Conservation (phyloP, 1,140 invertebrate genomes). For the Meloidogyne exigua region DNA sequence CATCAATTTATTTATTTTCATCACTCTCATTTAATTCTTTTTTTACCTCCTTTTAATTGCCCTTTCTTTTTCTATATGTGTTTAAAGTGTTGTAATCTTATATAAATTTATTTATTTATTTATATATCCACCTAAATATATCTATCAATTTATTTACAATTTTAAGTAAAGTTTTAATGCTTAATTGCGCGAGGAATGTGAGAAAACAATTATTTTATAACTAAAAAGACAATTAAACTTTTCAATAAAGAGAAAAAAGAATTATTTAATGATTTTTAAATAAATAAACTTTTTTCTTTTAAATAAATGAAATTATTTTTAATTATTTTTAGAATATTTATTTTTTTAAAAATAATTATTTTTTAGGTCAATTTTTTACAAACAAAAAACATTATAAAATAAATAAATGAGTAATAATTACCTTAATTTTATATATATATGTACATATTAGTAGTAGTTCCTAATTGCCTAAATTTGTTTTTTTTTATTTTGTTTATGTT, state of each 20-base stretch:
- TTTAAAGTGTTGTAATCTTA: not conserved
- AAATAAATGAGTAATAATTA: not conserved
- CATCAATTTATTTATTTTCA: not conserved
- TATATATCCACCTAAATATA: not conserved
- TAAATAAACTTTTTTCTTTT: not conserved
- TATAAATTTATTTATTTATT: not conserved
- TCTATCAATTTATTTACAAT: not conserved
- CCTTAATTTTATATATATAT: no score
- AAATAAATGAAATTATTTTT: no score
- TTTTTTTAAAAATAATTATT: no score
- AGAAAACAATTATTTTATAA: not conserved
- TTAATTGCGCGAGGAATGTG: not conserved
- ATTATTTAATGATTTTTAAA: not conserved
- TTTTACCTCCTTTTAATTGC: not conserved
- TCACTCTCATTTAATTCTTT: no score
- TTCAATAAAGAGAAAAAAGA: not conserved
- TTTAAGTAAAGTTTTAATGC: not conserved
- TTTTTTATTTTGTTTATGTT: conserved; percentile 5
- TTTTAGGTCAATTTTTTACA: no score
- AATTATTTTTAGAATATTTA: no score
- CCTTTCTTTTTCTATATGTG: not conserved
- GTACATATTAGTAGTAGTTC: not conserved
- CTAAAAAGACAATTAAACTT: not conserved
- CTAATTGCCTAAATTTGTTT: conserved; percentile 2
- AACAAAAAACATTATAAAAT: not conserved